Evolutionary conservation across 1,140 invertebrate species (phyloP).

Genomic region (Triops longicaudatus): DNA sequence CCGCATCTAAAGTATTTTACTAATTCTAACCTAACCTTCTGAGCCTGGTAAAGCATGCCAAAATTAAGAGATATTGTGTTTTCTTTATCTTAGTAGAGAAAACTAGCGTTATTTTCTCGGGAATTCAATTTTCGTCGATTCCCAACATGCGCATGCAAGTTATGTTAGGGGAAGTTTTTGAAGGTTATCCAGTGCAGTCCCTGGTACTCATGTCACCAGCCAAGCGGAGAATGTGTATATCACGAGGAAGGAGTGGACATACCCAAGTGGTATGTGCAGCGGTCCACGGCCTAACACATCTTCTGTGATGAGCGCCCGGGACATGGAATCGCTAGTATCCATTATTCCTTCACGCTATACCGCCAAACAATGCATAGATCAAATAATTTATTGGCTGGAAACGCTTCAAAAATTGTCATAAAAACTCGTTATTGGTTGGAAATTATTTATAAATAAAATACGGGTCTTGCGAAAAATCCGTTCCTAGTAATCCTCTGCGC

Average conservation of each 20-base stretch:
- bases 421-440: no score
- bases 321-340: conserved; percentile 65
- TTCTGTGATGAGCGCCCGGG: conserved; percentile 79
- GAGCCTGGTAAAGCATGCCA: background rate
- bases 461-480: no score
- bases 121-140: background rate
- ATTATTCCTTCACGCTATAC: conserved; percentile 25
- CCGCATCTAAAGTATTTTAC: background rate
- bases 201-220: background rate
- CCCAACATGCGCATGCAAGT: background rate
- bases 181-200: background rate
- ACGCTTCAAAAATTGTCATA: no score
- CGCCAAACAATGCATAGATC: background rate
- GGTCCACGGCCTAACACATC: conserved; percentile 67
- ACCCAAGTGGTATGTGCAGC: conserved; percentile 79
- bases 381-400: background rate
- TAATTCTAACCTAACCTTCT: background rate
- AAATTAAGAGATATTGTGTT: background rate
- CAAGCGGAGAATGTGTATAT: background rate
- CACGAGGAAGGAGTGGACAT: conserved; percentile 44
- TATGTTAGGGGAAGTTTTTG: background rate
- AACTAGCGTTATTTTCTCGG: background rate
- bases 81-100: background rate
- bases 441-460: no score
- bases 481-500: no score